Percentiles rank a stretch among this genome's conserved stretches.
These are phyloP conservation scores for Lerema accius DNA, from an alignment of 1,140 invertebrate genomes.

Conservation along the genomic window DNA sequence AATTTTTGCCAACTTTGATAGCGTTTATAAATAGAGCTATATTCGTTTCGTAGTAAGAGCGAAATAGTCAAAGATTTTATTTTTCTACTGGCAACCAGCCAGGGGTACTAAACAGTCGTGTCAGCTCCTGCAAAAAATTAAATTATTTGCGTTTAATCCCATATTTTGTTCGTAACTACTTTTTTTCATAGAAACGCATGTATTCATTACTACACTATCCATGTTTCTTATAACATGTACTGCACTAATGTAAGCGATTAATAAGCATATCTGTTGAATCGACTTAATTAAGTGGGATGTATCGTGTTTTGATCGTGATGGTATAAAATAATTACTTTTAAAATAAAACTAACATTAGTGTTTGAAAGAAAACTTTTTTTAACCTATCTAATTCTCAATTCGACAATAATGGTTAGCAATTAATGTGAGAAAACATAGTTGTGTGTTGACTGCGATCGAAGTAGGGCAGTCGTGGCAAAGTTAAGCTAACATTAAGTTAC, in stretches of 20 bases:
- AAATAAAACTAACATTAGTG: no score
- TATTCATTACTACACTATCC: not conserved
- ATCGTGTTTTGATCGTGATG: not conserved
- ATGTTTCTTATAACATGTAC: not conserved
- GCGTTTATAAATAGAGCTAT: conserved; percentile 28
- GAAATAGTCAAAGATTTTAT: conserved; percentile 31
- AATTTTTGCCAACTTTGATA: conserved; percentile 29
- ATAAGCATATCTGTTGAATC: not conserved
- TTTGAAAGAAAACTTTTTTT: no score
- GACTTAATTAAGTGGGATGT: not conserved
- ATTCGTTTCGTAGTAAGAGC: conserved; percentile 32
- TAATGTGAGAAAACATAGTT: no score
- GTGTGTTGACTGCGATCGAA: no score
- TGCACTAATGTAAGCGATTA: not conserved
- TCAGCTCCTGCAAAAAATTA: conserved; percentile 19
- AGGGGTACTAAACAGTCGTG: conserved; percentile 26
- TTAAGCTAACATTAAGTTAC: conserved; percentile 65
- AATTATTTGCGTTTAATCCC: conserved; percentile 21
- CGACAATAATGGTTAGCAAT: no score
- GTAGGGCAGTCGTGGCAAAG: conserved; percentile 49
- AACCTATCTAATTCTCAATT: no score
- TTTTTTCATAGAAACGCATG: not conserved
- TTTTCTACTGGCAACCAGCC: conserved; percentile 18
- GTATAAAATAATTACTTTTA: no score
- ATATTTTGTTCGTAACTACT: conserved; percentile 11